These are phyloP conservation scores for Semaprochilodus insignis DNA, from an alignment of 2,797 vertebrate genomes.

Conservation along the genomic window DNA sequence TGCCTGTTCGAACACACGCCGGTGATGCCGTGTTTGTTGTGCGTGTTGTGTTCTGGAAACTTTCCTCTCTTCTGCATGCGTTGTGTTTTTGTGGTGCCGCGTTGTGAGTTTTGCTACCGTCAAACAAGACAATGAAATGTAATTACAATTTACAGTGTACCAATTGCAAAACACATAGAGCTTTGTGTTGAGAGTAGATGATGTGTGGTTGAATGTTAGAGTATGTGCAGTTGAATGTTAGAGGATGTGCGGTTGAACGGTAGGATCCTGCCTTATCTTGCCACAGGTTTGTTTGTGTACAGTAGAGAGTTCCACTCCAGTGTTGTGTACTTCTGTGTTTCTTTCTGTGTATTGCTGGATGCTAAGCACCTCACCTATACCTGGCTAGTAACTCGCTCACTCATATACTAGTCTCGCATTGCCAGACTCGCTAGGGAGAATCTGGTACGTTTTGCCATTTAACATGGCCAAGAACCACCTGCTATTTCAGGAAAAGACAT, in stretches of 20 bases:
- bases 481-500: too few relatives aligned
- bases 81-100: background rate
- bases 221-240: background rate
- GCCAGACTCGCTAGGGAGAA: too few relatives aligned
- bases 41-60: conserved; percentile 20
- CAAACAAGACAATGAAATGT: background rate
- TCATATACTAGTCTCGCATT: too few relatives aligned
- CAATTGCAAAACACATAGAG: too few relatives aligned
- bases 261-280: background rate
- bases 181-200: background rate
- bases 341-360: too few relatives aligned
- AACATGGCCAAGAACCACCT: too few relatives aligned
- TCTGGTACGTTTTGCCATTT: too few relatives aligned
- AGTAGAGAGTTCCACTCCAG: too few relatives aligned
- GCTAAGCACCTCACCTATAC: too few relatives aligned
- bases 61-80: conserved; percentile 5
- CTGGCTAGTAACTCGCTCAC: too few relatives aligned
- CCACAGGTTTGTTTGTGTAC: background rate
- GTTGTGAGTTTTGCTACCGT: background rate
- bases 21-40: background rate
- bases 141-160: too few relatives aligned
- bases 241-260: background rate
- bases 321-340: too few relatives aligned
- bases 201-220: background rate
- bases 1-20: background rate